Conservation (phyloP, 2,888 invertebrate genomes). For the Lordiphosa andalusiaca region DNA sequence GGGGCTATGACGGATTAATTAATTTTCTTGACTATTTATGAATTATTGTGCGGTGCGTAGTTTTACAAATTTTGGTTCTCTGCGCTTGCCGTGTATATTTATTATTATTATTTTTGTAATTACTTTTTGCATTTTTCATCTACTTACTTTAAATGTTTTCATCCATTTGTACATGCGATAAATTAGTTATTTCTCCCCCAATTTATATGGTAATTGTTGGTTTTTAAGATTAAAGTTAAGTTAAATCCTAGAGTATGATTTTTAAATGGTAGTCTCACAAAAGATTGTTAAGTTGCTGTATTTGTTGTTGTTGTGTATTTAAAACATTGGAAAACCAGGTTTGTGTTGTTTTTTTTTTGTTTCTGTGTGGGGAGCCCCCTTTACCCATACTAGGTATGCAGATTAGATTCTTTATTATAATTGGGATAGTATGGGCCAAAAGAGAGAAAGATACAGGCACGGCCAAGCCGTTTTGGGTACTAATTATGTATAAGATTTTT, state of each 20-base stretch:
- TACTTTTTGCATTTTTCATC: constrained; percentile 38
- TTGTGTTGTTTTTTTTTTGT: constrained; percentile 5
- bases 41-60: constrained; percentile 65
- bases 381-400: constrained; percentile 61
- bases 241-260: constrained; percentile 53
- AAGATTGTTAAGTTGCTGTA: constrained; percentile 61
- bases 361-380: constrained; percentile 18
- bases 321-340: constrained; percentile 27
- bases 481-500: constrained; percentile 32
- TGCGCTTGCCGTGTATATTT: constrained; percentile 37
- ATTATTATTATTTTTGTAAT: constrained; percentile 7
- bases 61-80: constrained; percentile 69
- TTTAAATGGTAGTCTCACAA: constrained; percentile 62
- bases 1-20: constrained; percentile 15
- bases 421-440: constrained; percentile 19
- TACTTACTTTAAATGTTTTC: constrained; percentile 56
- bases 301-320: constrained; percentile 11
- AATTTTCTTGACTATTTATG: constrained; percentile 11
- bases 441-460: constrained; percentile 42
- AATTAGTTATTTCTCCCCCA: constrained; percentile 39
- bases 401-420: constrained; percentile 24
- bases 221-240: constrained; percentile 35
- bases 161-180: constrained; percentile 66
- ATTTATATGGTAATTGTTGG: constrained; percentile 16
- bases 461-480: constrained; percentile 59